A percentile compares a stretch with the other conserved stretches of the same genome.
Conservation (phyloP, 1,140 invertebrate species). For the Orussus abietinus region DNA sequence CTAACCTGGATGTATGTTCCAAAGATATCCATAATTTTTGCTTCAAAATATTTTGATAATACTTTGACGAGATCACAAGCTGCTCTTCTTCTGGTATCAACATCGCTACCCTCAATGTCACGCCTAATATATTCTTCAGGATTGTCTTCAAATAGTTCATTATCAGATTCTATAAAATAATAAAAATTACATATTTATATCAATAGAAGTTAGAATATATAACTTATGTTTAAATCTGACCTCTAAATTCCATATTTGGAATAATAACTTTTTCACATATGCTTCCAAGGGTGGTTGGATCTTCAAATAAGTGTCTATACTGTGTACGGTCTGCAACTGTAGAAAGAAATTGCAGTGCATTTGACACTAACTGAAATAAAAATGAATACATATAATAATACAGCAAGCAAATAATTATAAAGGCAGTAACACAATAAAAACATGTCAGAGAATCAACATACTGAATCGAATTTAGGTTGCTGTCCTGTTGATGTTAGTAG, state of each 20-base stretch:
- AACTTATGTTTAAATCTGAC: conserved; percentile 53
- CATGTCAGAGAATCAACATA: conserved; percentile 54
- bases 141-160: conserved; percentile 96
- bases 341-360: conserved; percentile 91
- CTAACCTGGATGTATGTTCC: conserved; percentile 75
- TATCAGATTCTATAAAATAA: conserved; percentile 72
- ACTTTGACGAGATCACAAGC: conserved; percentile 95
- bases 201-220: background rate
- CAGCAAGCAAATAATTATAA: no score
- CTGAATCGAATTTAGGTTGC: conserved; percentile 88
- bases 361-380: conserved; percentile 80
- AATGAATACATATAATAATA: conserved; percentile 14
- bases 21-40: conserved; percentile 89
- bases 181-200: conserved; percentile 14
- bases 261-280: conserved; percentile 98
- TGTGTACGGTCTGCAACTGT: conserved; percentile 87
- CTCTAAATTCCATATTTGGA: conserved; percentile 95
- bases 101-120: conserved; percentile 98
- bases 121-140: conserved; percentile 96
- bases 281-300: conserved; percentile 76
- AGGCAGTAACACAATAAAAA: no score
- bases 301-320: conserved; percentile 87
- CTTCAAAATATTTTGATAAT: conserved; percentile 84
- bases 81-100: conserved; percentile 89
- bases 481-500: conserved; percentile 79